These are phyloP conservation scores for Porites divaricata DNA, from an alignment of 92 coral and sea anemone genomes.

Conservation along the genomic window DNA sequence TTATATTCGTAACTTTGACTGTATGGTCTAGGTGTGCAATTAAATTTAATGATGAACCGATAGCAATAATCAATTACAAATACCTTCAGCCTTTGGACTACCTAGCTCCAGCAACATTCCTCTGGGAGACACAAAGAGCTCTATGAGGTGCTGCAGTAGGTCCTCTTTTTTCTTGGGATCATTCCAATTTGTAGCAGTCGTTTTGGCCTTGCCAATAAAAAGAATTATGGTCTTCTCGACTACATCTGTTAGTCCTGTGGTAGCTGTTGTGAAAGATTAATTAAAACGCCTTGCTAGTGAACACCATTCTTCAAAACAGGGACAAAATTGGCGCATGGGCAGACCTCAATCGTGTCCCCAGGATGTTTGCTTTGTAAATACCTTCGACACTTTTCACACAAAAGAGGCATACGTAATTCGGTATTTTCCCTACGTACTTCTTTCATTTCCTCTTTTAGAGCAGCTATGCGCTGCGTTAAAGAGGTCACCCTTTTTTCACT, in stretches of 20 bases:
- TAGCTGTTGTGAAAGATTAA: neutral
- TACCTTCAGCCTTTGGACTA: neutral
- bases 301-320: too few species aligned
- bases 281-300: neutral
- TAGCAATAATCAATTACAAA: neutral
- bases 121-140: slow-evolving; percentile 8
- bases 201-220: neutral
- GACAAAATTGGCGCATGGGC: too few species aligned
- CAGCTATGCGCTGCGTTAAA: too few species aligned
- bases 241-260: slow-evolving; percentile 10
- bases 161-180: neutral
- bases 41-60: neutral
- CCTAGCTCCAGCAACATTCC: slow-evolving; percentile 20
- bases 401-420: too few species aligned
- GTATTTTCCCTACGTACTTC: too few species aligned
- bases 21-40: neutral
- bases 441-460: too few species aligned
- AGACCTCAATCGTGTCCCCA: too few species aligned
- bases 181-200: slow-evolving; percentile 11
- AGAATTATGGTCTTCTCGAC: neutral
- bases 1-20: neutral
- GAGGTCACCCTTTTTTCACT: too few species aligned
- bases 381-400: too few species aligned
- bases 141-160: neutral
- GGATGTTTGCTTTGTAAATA: too few species aligned